Conservation (phyloP, 2,888 invertebrate species). For the Dermolepida albohirtum region DNA sequence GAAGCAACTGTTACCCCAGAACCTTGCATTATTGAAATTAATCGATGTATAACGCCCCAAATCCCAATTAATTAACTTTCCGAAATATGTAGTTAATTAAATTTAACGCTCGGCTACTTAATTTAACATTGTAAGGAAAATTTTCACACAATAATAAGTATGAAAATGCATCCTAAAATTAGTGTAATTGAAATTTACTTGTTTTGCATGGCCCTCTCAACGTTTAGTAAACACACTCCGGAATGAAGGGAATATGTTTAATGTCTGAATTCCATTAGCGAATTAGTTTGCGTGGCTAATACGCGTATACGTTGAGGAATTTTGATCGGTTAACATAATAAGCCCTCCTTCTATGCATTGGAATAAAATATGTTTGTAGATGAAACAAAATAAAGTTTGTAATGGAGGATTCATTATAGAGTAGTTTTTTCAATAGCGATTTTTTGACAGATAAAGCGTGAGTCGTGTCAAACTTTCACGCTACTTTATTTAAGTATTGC, state of each 20-base stretch:
- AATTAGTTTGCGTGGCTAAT: slow-evolving; percentile 12
- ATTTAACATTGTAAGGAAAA: neutral
- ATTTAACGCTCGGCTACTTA: neutral
- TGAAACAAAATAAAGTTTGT: no score
- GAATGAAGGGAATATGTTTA: slow-evolving; percentile 3
- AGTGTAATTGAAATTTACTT: slow-evolving; percentile 18
- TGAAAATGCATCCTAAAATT: slow-evolving; percentile 5
- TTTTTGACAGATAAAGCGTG: no score
- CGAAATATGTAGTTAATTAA: slow-evolving; percentile 14
- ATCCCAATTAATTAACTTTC: slow-evolving; percentile 10
- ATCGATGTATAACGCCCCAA: neutral
- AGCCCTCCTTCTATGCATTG: neutral
- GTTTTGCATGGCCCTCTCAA: neutral
- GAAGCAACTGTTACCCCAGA: no score
- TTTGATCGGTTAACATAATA: neutral
- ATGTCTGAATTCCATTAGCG: slow-evolving; percentile 25
- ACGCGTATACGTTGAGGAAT: neutral
- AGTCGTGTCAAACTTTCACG: no score
- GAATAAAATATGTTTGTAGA: neutral
- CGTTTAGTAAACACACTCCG: neutral
- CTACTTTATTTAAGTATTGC: no score
- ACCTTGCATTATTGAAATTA: no score
- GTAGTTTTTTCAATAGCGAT: no score
- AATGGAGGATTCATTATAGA: no score
- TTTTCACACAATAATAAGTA: slow-evolving; percentile 2